Conservation (phyloP, 2,797 vertebrate species). For the Aselliscus stoliczkanus region DNA sequence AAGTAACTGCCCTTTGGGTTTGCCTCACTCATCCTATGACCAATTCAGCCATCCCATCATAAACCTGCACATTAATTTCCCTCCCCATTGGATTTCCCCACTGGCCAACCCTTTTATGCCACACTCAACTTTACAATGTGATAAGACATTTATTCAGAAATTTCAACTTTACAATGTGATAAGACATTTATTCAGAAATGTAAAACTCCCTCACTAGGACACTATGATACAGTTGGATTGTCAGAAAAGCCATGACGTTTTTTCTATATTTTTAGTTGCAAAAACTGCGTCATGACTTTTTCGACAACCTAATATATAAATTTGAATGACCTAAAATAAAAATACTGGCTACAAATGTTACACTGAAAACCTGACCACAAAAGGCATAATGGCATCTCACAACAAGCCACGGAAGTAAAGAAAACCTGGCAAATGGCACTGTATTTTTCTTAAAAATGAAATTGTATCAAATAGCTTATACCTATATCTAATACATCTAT, state of each 20-base stretch:
- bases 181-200: constrained; percentile 44
- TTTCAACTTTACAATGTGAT: constrained; percentile 36
- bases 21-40: not conserved
- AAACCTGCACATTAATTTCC: constrained; percentile 60
- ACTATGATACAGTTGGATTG: not conserved
- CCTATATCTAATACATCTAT: not conserved
- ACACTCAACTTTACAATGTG: constrained; percentile 36
- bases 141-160: constrained; percentile 49
- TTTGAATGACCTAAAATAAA: constrained; percentile 35
- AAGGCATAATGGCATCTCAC: not conserved
- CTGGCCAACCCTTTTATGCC: not conserved
- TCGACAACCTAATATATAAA: too few relatives aligned
- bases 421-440: not conserved
- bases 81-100: not conserved
- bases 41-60: not conserved
- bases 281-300: too few relatives aligned
- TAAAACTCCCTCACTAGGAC: not conserved
- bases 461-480: not conserved
- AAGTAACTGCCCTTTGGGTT: not conserved
- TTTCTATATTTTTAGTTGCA: too few relatives aligned
- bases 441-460: constrained; percentile 14
- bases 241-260: too few relatives aligned
- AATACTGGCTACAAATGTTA: not conserved
- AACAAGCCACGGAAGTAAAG: constrained; percentile 7
- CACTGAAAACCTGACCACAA: not conserved